Evolutionary conservation across 2,888 invertebrate species (phyloP).

Genomic region (Linyphia triangularis): DNA sequence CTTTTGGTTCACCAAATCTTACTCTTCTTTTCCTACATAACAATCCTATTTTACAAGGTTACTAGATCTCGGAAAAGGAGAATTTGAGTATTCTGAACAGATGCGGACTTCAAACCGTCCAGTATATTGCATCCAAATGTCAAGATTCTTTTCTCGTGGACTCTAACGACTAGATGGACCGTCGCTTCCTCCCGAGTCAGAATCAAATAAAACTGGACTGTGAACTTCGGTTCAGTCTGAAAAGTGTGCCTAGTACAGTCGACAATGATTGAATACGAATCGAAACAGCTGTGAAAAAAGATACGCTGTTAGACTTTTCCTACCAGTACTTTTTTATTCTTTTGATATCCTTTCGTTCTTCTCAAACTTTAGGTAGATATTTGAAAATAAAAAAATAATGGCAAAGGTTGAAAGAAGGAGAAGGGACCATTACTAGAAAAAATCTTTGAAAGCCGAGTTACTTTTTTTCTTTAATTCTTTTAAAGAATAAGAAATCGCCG

Average conservation of each 20-base stretch:
- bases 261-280: conserved; percentile 52
- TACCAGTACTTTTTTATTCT: conserved; percentile 29
- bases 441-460: conserved; percentile 42
- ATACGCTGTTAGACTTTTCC: conserved; percentile 41
- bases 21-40: too few species aligned
- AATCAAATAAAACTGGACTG: conserved; percentile 21
- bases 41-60: too few species aligned
- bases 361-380: conserved; percentile 31
- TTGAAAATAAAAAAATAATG: not conserved
- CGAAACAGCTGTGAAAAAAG: conserved; percentile 52
- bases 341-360: conserved; percentile 9
- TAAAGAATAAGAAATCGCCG: conserved; percentile 43
- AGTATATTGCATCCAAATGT: not conserved
- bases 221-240: not conserved
- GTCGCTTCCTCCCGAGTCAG: not conserved
- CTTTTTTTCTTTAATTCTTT: conserved; percentile 22
- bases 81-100: not conserved
- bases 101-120: not conserved
- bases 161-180: not conserved
- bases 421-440: conserved; percentile 14
- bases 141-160: not conserved
- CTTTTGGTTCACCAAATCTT: too few species aligned
- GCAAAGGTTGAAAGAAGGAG: conserved; percentile 1
- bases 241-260: conserved; percentile 20
- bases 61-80: too few species aligned